Evolutionary conservation across 2,888 invertebrate species (phyloP).

Genomic region (Torymus auratus): DNA sequence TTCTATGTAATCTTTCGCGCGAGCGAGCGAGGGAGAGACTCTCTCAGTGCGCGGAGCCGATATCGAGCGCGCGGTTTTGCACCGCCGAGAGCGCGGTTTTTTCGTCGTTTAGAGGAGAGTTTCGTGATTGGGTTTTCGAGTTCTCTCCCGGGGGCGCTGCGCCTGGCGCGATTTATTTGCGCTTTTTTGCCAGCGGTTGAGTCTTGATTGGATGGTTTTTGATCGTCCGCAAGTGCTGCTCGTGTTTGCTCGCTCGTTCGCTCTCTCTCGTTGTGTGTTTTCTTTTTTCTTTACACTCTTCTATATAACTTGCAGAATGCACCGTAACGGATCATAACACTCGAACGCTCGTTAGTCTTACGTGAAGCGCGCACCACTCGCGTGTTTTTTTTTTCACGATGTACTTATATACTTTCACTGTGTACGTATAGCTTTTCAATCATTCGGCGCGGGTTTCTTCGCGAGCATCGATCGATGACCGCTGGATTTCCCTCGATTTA

Average conservation of each 20-base stretch:
- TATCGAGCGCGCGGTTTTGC: neutral
- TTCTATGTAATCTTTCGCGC: conserved; percentile 36
- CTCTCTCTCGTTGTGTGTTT: neutral
- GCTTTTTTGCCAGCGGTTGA: neutral
- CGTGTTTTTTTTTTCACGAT: too few species aligned
- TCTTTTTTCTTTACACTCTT: neutral
- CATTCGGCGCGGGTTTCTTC: neutral
- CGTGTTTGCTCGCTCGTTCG: too few species aligned
- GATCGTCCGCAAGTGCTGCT: neutral
- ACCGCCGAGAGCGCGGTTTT: neutral
- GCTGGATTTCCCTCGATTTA: neutral
- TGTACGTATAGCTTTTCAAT: conserved; percentile 30
- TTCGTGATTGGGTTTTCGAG: neutral
- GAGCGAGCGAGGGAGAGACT: too few species aligned
- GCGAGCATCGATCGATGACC: conserved; percentile 6
- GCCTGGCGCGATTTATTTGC: neutral
- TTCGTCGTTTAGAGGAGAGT: neutral
- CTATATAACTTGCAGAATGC: neutral
- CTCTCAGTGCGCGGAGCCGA: too few species aligned
- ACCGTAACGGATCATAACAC: conserved; percentile 39
- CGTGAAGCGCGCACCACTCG: neutral
- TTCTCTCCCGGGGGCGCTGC: neutral
- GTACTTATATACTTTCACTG: conserved; percentile 34
- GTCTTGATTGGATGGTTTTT: neutral
- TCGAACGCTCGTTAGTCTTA: conserved; percentile 7